phyloP scores from a whole-genome alignment of 2,888 invertebrate species.

The Melanargia galathea region DNA sequence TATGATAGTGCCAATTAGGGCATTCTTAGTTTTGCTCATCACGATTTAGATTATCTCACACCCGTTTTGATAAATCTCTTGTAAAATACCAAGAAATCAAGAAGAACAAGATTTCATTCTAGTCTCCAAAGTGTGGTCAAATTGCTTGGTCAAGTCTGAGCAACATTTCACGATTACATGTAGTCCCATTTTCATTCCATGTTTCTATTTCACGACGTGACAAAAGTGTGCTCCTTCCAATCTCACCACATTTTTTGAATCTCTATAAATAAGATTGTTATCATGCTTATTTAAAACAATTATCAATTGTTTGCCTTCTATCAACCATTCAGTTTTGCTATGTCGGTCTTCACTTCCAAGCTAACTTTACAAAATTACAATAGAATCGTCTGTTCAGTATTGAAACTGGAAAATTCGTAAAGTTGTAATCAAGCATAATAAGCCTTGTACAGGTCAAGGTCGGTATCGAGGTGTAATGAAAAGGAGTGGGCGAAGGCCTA shows the following conservation, averaged over 20 bases:
- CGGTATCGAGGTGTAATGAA: constrained; percentile 41
- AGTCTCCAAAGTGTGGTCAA: not conserved
- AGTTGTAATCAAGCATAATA: constrained; percentile 2
- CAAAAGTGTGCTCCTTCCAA: not conserved
- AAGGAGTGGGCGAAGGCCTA: constrained; percentile 36
- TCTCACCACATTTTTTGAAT: not conserved
- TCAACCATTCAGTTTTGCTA: not conserved
- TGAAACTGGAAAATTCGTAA: constrained; percentile 12
- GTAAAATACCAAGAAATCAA: not conserved
- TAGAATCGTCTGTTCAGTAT: not conserved
- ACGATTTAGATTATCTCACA: not conserved
- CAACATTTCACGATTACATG: not conserved
- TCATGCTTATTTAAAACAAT: not conserved
- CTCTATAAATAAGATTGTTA: not conserved
- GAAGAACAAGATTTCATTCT: not conserved
- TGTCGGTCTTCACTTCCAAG: not conserved
- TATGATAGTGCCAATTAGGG: constrained; percentile 5
- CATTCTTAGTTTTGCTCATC: not conserved
- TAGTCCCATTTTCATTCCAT: not conserved
- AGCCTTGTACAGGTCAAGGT: constrained; percentile 52
- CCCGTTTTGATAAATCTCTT: not conserved
- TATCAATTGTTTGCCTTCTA: not conserved
- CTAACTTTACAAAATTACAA: not conserved
- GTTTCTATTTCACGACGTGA: not conserved
- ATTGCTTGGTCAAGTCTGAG: not conserved